Conservation (phyloP, 2,888 invertebrate genomes). For the Philereme transversata region DNA sequence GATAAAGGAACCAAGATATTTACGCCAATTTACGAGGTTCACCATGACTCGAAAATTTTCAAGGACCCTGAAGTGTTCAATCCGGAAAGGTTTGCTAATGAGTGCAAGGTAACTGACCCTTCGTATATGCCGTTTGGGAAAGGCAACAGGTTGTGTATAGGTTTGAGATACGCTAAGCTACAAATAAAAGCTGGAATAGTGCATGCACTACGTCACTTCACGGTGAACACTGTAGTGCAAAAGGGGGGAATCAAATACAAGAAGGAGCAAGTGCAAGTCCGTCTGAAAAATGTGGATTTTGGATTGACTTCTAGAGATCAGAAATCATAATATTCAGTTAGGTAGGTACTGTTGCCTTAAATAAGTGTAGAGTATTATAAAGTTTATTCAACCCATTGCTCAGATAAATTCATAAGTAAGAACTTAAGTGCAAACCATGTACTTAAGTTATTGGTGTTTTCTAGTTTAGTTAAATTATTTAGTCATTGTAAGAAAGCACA, state of each 20-base stretch:
- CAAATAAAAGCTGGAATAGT: constrained; percentile 53
- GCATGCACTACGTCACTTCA: constrained; percentile 50
- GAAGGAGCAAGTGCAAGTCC: constrained; percentile 52
- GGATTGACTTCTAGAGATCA: constrained; percentile 43
- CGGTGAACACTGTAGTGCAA: constrained; percentile 43
- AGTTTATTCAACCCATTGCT: too few relatives aligned
- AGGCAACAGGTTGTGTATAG: constrained; percentile 72
- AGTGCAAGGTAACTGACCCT: constrained; percentile 46
- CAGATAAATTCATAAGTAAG: too few relatives aligned
- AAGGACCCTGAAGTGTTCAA: constrained; percentile 70
- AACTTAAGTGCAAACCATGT: too few relatives aligned
- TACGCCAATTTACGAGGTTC: constrained; percentile 60
- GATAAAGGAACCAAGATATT: constrained; percentile 57
- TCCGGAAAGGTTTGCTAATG: constrained; percentile 63
- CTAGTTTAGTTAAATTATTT: too few relatives aligned
- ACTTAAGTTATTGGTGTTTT: too few relatives aligned
- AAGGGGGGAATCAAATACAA: constrained; percentile 47
- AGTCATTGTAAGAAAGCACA: too few relatives aligned
- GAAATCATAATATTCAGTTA: neutral
- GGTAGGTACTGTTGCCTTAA: too few relatives aligned
- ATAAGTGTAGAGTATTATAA: too few relatives aligned
- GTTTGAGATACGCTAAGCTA: constrained; percentile 56
- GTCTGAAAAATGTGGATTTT: constrained; percentile 51
- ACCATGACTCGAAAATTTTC: constrained; percentile 69
- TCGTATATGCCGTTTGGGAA: constrained; percentile 73